Evolutionary conservation across 2,797 vertebrate species (phyloP).

Genomic region (Moxostoma hubbsi): DNA sequence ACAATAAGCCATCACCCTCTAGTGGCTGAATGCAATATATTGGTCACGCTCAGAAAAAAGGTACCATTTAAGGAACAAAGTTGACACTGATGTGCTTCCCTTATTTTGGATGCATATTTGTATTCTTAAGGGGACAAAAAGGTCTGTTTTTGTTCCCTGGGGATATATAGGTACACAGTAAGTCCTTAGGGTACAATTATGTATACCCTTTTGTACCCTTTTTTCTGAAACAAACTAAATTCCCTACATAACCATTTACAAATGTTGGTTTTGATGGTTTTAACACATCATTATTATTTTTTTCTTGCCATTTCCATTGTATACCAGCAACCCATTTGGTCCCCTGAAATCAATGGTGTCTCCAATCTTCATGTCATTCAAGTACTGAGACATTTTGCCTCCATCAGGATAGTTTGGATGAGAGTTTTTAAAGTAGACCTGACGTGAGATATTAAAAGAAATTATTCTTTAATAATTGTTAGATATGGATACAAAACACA

Average conservation of each 20-base stretch:
- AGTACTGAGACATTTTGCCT: constrained; percentile 91
- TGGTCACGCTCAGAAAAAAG: no score
- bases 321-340: constrained; percentile 86
- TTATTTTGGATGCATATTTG: no score
- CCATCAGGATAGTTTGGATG: constrained; percentile 87
- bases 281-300: not conserved
- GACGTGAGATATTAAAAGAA: constrained; percentile 27
- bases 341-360: constrained; percentile 88
- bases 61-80: no score
- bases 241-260: no score
- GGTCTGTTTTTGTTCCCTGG: no score
- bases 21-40: constrained; percentile 47
- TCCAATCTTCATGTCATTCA: constrained; percentile 85
- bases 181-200: no score
- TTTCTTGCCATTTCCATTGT: constrained; percentile 79
- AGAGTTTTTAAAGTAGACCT: constrained; percentile 89
- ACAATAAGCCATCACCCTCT: constrained; percentile 61
- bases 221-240: no score
- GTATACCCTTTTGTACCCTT: no score
- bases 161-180: no score
- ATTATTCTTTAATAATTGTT: not conserved
- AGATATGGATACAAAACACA: no score
- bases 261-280: not conserved
- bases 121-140: no score
- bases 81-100: no score